Evolutionary conservation across 2,797 vertebrate species (phyloP).

Genomic region (Hydrophis major): DNA sequence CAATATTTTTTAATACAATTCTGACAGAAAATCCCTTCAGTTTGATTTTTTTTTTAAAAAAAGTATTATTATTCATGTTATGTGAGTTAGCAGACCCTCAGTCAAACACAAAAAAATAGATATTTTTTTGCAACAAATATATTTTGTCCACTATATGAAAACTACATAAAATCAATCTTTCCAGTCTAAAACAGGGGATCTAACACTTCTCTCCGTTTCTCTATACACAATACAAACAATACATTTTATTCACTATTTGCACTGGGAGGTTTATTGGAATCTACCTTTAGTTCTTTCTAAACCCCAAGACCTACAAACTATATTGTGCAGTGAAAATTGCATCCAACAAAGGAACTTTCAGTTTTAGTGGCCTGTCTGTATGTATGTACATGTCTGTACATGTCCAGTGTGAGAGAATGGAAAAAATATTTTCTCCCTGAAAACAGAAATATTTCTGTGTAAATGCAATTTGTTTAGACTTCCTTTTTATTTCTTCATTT

Average conservation of each 20-base stretch:
- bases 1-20: slow-evolving; percentile 12
- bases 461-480: slow-evolving; percentile 6
- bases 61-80: not conserved
- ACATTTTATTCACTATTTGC: not conserved
- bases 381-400: not conserved
- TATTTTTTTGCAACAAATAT: not conserved
- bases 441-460: slow-evolving; percentile 11
- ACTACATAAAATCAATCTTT: not conserved
- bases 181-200: not conserved
- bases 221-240: slow-evolving; percentile 3
- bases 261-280: not conserved
- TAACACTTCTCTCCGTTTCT: not conserved
- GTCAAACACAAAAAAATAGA: slow-evolving; percentile 7
- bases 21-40: slow-evolving; percentile 1
- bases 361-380: not conserved
- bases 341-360: slow-evolving; percentile 2
- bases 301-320: not conserved
- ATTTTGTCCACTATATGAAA: not conserved
- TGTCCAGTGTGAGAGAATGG: not conserved
- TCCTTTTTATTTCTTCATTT: too few species aligned
- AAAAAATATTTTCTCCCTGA: slow-evolving; percentile 5
- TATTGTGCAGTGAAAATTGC: not conserved
- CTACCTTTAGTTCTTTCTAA: not conserved
- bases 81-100: not conserved
- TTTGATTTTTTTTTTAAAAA: slow-evolving; percentile 6